Base-by-base conservation (phyloP, 2,113 vertebrate genomes). In the Leucoraja erinaceus region DNA sequence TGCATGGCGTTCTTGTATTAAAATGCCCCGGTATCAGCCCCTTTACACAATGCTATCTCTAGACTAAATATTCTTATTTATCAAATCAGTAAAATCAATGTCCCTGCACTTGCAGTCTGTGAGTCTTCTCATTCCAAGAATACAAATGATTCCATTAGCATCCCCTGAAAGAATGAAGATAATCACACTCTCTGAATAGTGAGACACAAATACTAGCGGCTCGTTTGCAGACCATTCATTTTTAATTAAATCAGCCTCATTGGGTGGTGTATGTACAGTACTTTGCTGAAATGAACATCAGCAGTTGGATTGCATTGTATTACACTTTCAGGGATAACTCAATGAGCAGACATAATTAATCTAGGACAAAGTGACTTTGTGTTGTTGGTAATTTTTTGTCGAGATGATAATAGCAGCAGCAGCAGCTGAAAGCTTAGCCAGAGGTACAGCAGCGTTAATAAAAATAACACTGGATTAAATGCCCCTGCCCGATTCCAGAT, bases 381-480 rank as follows among this genome's bases (percentile, higher is more conserved):
- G 33, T 20, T 91, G 31, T 47, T 91, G 63, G 31, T 72, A 72
- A 91, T 91, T 91, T 72, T 72, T 72, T 47, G 88, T 91, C 33
- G 28, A 72, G 33, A 28, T 47, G 33, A 91, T 25, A 91, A 72
- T 47, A 47, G 38, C 38, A 47, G 38, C 38, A 9, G 77, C 93
- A 92, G 74, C 59, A 33, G 86, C 9, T 9, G 77, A 93, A 93
- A 93, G 93, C 93, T 94, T 92, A 92, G 93, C 22, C 76, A 66
- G 38, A 75, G 83, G 47, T 38, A 93, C 93, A 92, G 81, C 70
- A 22, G 94, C 94, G 94, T 94, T 95, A 95, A 95, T 93, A 94
- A 94, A 94, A 96, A 95, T 94, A 94, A 94, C 91, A 75, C 68
- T 33, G 83, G 93, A 94, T 95, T 94, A 94, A 94, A 94, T 38